Percentiles rank a stretch among this genome's conserved stretches.
phyloP scores from a whole-genome alignment of 2,888 invertebrate species.

The Hanleya hanleyi region DNA sequence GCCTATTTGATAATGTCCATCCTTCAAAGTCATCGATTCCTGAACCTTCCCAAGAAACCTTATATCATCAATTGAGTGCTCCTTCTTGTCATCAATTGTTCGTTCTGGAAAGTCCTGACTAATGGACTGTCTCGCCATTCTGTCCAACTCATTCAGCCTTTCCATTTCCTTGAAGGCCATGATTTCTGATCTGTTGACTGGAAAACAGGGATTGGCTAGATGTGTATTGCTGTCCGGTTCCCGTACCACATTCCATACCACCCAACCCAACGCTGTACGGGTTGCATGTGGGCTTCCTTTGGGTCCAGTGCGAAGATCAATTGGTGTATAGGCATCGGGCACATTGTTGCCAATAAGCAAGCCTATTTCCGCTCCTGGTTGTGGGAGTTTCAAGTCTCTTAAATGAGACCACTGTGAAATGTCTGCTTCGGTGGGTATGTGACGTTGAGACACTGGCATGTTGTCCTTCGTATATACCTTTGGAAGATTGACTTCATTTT shows the following conservation, averaged over 20 bases:
- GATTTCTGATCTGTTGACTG: too few relatives aligned
- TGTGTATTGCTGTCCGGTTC: too few relatives aligned
- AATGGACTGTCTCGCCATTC: too few relatives aligned
- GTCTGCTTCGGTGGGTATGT: constrained; percentile 28
- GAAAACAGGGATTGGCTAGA: too few relatives aligned
- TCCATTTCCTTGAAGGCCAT: too few relatives aligned
- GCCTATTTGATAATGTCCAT: constrained; percentile 19
- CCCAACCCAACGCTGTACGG: constrained; percentile 21
- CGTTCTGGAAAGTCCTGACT: too few relatives aligned
- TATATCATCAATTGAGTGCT: too few relatives aligned
- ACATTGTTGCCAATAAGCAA: constrained; percentile 20
- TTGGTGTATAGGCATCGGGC: constrained; percentile 26
- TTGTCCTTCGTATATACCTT: constrained; percentile 25
- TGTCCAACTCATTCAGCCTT: too few relatives aligned
- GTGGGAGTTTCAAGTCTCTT: constrained; percentile 17
- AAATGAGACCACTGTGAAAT: constrained; percentile 29
- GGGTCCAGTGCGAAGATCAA: constrained; percentile 17
- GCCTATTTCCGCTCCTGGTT: constrained; percentile 14
- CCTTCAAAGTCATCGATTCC: too few relatives aligned
- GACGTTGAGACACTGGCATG: constrained; percentile 25
- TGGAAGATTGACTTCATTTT: constrained; percentile 21
- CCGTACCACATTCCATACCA: constrained; percentile 20
- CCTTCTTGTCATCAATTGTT: too few relatives aligned
- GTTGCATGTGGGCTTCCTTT: constrained; percentile 27
- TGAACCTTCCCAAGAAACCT: too few relatives aligned